phyloP scores from a whole-genome alignment of 2,888 invertebrate genomes.

The Calameuta filiformis region DNA sequence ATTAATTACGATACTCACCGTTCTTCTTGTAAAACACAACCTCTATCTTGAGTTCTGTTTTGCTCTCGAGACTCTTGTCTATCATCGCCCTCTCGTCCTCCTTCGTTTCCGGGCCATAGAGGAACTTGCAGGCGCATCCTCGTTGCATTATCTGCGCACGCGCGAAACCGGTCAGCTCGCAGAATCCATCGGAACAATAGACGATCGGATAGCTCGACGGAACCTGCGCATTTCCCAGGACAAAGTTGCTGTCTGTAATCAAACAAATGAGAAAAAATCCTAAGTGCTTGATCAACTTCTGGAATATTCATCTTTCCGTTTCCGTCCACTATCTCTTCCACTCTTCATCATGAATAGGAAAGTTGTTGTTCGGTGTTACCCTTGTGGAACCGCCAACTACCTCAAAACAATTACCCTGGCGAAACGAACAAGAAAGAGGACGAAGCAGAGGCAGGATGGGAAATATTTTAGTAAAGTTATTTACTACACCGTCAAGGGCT shows the following conservation, averaged over 20 bases:
- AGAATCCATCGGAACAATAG: constrained; percentile 96
- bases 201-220: constrained; percentile 89
- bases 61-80: constrained; percentile 88
- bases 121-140: constrained; percentile 94
- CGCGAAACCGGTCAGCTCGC: constrained; percentile 93
- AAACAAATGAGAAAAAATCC: constrained; percentile 16
- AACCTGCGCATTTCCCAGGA: constrained; percentile 95
- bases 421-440: background rate
- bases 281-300: constrained; percentile 2
- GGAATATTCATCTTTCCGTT: background rate
- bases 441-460: background rate
- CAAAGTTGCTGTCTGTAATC: constrained; percentile 93
- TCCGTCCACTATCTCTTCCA: background rate
- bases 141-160: constrained; percentile 97
- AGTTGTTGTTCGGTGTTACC: background rate
- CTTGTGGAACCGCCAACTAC: background rate
- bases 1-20: constrained; percentile 73
- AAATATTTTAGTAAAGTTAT: background rate
- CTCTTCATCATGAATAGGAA: background rate
- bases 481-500: background rate
- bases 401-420: background rate
- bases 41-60: constrained; percentile 93
- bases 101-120: constrained; percentile 90
- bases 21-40: constrained; percentile 95
- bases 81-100: constrained; percentile 91